A percentile compares a stretch with the other conserved stretches of the same genome.
Evolutionary conservation across 2,888 invertebrate species (phyloP).

Genomic region (Hylaea fasciaria): DNA sequence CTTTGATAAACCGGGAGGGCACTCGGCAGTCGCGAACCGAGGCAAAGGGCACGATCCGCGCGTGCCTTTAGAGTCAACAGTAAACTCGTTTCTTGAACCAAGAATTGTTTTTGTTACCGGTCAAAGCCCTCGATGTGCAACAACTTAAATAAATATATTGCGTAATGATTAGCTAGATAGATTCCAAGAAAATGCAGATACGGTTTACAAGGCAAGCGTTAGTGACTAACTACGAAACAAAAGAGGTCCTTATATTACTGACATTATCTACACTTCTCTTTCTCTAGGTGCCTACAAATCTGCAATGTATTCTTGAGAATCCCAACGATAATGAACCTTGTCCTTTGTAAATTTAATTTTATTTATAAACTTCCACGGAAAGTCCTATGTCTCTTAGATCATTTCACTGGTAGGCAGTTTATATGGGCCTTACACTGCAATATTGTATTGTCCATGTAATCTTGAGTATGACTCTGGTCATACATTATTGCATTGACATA

Average conservation of each 20-base stretch:
- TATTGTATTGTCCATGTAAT: background rate
- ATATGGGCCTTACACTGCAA: background rate
- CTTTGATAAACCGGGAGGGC: slow-evolving; percentile 22
- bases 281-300: too few relatives aligned
- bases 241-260: too few relatives aligned
- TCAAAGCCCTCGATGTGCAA: slow-evolving; percentile 23
- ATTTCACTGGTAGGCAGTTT: slow-evolving; percentile 1
- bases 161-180: slow-evolving; percentile 9
- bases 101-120: slow-evolving; percentile 62
- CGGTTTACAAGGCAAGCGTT: background rate
- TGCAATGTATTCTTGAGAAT: background rate
- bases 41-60: slow-evolving; percentile 59
- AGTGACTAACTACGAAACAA: background rate
- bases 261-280: too few relatives aligned
- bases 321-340: background rate
- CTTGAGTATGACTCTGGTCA: background rate
- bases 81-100: slow-evolving; percentile 48
- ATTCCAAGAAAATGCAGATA: slow-evolving; percentile 7
- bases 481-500: background rate
- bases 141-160: slow-evolving; percentile 17
- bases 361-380: background rate
- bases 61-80: slow-evolving; percentile 74
- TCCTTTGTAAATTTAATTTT: background rate
- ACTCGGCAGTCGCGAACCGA: slow-evolving; percentile 22
- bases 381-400: background rate